These are phyloP conservation scores for Sminthurinus signatus DNA, from an alignment of 1,140 invertebrate genomes.

Conservation along the genomic window DNA sequence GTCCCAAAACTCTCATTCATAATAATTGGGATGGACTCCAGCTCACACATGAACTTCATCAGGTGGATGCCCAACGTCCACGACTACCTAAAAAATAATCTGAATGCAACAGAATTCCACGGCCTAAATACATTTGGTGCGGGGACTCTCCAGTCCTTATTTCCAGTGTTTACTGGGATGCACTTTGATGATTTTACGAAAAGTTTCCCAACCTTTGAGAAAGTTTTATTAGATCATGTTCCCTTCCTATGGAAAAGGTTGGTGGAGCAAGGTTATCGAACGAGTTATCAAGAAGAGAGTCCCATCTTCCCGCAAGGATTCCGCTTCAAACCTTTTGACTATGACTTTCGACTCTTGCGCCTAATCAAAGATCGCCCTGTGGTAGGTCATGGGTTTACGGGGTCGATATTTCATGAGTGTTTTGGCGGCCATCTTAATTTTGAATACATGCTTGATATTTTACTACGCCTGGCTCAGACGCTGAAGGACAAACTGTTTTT, in stretches of 20 bases:
- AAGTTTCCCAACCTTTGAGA: background rate
- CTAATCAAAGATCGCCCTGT: background rate
- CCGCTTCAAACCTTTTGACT: conserved; percentile 48
- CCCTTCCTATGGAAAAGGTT: background rate
- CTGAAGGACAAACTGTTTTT: conserved; percentile 1
- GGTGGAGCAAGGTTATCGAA: background rate
- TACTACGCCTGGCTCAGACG: background rate
- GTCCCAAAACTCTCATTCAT: too few species aligned
- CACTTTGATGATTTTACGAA: background rate
- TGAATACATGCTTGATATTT: background rate
- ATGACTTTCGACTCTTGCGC: background rate
- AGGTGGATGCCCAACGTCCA: background rate
- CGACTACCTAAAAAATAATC: background rate
- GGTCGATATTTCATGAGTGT: background rate
- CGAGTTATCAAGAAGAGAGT: background rate
- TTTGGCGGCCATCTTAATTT: background rate
- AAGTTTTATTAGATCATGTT: background rate
- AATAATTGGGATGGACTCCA: background rate
- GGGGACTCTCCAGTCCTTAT: background rate
- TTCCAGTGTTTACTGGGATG: background rate
- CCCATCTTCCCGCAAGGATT: background rate
- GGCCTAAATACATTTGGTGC: background rate
- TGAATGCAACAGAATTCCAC: background rate
- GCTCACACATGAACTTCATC: background rate
- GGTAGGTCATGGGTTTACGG: background rate